Evolutionary conservation across 2,888 invertebrate species (phyloP).

Genomic region (Sericinus montela): DNA sequence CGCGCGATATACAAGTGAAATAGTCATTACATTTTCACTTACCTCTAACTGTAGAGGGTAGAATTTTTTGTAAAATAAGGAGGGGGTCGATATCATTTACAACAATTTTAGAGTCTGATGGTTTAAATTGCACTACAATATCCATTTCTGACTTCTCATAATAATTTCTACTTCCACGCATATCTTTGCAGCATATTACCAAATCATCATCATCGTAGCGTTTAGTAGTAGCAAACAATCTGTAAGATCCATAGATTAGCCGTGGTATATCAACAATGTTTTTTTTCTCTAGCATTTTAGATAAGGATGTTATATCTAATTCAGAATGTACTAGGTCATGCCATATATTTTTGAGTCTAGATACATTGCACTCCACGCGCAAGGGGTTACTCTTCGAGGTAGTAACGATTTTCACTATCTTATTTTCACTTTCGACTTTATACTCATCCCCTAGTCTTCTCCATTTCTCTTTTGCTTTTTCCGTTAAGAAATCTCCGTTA

Average conservation of each 20-base stretch:
- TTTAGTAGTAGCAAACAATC: conserved; percentile 49
- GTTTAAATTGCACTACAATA: conserved; percentile 50
- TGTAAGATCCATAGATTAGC: conserved; percentile 50
- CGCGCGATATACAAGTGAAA: no score
- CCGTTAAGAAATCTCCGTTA: conserved; percentile 68
- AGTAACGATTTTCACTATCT: conserved; percentile 38
- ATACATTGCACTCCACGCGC: conserved; percentile 43
- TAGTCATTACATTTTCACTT: no score
- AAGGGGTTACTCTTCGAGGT: conserved; percentile 44
- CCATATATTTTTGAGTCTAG: conserved; percentile 39
- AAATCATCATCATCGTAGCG: conserved; percentile 49
- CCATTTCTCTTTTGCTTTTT: conserved; percentile 66
- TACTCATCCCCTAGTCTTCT: conserved; percentile 34
- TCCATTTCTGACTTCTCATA: conserved; percentile 38
- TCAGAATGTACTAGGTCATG: conserved; percentile 60
- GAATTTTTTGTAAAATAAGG: conserved; percentile 44
- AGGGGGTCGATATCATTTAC: conserved; percentile 54
- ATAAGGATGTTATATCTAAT: conserved; percentile 57
- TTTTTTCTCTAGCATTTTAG: conserved; percentile 61
- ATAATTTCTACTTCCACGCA: conserved; percentile 3
- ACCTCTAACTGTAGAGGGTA: conserved; percentile 15
- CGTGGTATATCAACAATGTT: conserved; percentile 61
- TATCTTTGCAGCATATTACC: conserved; percentile 48
- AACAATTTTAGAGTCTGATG: conserved; percentile 47
- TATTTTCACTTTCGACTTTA: conserved; percentile 14